phyloP scores from a whole-genome alignment of 2,888 invertebrate genomes.

The Nycteola revayana region DNA sequence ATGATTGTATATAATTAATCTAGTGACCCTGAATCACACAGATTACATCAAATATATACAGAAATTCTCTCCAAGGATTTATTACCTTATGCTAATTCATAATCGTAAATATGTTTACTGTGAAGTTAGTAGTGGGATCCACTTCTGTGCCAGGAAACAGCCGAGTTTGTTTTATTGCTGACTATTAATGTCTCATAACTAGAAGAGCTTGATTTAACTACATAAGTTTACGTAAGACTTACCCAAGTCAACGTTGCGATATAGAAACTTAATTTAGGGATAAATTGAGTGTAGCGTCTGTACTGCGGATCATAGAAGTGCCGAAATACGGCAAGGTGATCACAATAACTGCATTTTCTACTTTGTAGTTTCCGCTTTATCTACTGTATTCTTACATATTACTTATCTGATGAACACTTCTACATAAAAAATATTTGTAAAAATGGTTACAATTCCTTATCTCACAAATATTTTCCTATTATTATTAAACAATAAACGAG shows the following conservation, averaged over 20 bases:
- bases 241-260: no score
- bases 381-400: no score
- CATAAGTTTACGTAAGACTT: constrained; percentile 38
- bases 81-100: constrained; percentile 43
- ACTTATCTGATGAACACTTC: no score
- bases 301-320: no score
- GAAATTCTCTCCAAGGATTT: constrained; percentile 22
- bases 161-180: constrained; percentile 64
- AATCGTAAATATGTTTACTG: constrained; percentile 50
- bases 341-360: no score
- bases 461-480: no score
- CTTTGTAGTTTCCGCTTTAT: no score
- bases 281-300: no score
- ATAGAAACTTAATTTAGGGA: no score
- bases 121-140: constrained; percentile 46
- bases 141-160: constrained; percentile 65
- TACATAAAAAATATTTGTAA: no score
- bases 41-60: constrained; percentile 21
- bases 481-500: constrained; percentile 23
- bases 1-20: constrained; percentile 15
- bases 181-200: constrained; percentile 64
- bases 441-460: no score
- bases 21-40: constrained; percentile 18
- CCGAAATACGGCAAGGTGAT: no score
- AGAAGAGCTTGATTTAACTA: constrained; percentile 60